Percentiles rank a stretch among this genome's conserved stretches.
These are phyloP conservation scores for Sarcophilus harrisii DNA, from an alignment of 2,797 vertebrate species.

Conservation along the genomic window DNA sequence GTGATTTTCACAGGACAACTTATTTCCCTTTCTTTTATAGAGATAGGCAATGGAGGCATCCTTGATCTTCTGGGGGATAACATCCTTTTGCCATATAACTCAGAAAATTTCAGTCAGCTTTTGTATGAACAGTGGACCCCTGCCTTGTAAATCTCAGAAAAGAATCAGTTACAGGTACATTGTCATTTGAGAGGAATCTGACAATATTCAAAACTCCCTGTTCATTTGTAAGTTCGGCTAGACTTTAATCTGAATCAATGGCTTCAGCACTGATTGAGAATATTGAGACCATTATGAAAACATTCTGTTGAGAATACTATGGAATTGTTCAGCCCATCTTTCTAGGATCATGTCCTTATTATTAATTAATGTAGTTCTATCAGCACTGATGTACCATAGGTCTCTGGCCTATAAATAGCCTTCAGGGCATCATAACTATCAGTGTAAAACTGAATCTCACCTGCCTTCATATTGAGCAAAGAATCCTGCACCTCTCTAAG, in stretches of 20 bases:
- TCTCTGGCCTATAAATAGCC: background rate
- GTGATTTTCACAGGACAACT: too few relatives aligned
- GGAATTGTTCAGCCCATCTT: too few relatives aligned
- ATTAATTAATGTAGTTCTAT: too few relatives aligned
- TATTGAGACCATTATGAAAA: background rate
- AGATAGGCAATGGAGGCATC: background rate
- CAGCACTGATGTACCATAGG: background rate
- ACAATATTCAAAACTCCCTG: background rate
- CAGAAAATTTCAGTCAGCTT: background rate
- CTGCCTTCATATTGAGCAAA: background rate
- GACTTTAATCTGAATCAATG: background rate
- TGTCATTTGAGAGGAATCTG: too few relatives aligned
- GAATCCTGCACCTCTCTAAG: background rate
- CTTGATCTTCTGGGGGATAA: background rate
- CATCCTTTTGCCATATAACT: background rate
- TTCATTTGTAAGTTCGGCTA: background rate
- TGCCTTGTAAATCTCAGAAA: background rate
- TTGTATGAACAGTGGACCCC: background rate
- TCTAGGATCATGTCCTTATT: background rate
- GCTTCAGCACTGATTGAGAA: background rate
- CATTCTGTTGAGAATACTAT: background rate
- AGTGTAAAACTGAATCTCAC: background rate
- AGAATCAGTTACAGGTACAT: background rate
- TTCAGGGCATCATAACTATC: background rate
- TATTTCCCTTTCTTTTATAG: background rate